Evolutionary conservation across 1,140 invertebrate species (phyloP).

Genomic region (Papilio dardanus): DNA sequence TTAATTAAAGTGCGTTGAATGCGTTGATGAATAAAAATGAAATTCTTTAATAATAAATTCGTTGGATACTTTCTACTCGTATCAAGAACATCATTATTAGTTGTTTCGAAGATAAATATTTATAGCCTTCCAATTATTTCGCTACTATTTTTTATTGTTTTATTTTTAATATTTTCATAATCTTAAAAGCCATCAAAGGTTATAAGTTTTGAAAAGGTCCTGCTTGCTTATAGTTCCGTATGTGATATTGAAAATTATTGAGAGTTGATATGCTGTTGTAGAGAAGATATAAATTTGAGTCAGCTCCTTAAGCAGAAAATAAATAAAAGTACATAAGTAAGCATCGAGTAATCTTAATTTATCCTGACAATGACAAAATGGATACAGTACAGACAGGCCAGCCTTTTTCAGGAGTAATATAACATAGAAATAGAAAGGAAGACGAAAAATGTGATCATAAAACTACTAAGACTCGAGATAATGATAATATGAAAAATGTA

Average conservation of each 20-base stretch:
- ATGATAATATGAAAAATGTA: too few species aligned
- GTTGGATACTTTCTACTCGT: not conserved
- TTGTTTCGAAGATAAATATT: slow-evolving; percentile 13
- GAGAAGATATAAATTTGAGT: too few species aligned
- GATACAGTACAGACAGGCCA: too few species aligned
- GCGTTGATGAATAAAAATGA: not conserved
- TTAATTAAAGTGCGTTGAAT: slow-evolving; percentile 24
- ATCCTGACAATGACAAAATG: too few species aligned
- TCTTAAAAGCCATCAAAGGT: slow-evolving; percentile 5
- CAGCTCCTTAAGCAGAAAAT: too few species aligned
- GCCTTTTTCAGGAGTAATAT: too few species aligned
- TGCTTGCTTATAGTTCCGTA: not conserved
- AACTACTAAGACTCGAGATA: too few species aligned
- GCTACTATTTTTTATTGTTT: not conserved
- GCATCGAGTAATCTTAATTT: too few species aligned
- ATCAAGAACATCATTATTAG: not conserved
- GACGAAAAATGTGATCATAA: too few species aligned
- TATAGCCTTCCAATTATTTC: slow-evolving; percentile 1
- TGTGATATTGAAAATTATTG: not conserved
- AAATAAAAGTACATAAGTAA: too few species aligned
- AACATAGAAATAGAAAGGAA: too few species aligned
- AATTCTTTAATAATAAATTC: not conserved
- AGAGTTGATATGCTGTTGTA: too few species aligned
- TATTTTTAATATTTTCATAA: not conserved
- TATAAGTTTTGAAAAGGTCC: not conserved